A percentile compares a stretch with the other conserved stretches of the same genome.
Evolutionary conservation across 2,888 invertebrate species (phyloP).

Genomic region (Lepidochrysops patricia): DNA sequence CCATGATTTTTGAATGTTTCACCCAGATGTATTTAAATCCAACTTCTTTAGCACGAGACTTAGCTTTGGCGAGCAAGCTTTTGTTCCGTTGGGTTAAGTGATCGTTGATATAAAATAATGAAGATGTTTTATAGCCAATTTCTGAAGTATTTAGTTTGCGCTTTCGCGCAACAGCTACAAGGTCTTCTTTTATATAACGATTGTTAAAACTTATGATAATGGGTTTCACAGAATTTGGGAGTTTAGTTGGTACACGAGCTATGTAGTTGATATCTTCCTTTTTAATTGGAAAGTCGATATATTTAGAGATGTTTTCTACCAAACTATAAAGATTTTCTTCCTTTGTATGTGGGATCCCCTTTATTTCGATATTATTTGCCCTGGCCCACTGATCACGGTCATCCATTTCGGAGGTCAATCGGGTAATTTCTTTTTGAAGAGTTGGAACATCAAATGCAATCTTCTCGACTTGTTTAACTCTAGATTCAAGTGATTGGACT

Average conservation of each 20-base stretch:
- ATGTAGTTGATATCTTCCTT: slow-evolving; percentile 6
- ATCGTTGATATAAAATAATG: slow-evolving; percentile 18
- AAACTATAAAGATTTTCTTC: not conserved
- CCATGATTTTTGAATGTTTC: slow-evolving; percentile 24
- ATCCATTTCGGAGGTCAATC: not conserved
- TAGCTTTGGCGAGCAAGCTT: slow-evolving; percentile 14
- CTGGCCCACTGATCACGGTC: not conserved
- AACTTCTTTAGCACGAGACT: slow-evolving; percentile 15
- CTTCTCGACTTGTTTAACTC: not conserved
- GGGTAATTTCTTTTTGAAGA: not conserved
- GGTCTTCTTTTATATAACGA: not conserved
- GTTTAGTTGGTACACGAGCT: not conserved
- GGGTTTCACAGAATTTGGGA: not conserved
- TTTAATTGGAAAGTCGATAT: not conserved
- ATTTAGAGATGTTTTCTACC: not conserved
- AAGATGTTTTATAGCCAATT: slow-evolving; percentile 13
- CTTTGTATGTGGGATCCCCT: not conserved
- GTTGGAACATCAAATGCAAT: not conserved
- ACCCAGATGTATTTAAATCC: slow-evolving; percentile 22
- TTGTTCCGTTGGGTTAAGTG: slow-evolving; percentile 20
- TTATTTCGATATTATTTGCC: not conserved
- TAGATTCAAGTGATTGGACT: not conserved
- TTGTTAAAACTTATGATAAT: not conserved
- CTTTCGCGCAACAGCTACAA: not conserved
- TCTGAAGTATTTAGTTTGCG: not conserved